Conservation (phyloP, 2,888 invertebrate species). For the Oscheius onirici region DNA sequence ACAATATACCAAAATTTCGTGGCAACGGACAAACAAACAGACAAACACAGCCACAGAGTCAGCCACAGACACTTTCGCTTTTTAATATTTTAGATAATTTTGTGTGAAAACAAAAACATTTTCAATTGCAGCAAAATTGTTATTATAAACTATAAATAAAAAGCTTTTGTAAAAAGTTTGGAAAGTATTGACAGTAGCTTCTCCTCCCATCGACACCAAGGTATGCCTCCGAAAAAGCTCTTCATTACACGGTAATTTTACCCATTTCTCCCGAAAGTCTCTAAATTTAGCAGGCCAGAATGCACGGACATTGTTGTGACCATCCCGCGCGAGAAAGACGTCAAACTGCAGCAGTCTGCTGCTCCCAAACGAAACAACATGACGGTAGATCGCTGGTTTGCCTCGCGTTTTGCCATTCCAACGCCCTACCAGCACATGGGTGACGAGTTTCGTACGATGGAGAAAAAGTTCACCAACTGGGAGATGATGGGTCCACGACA, state of each 20-base stretch:
- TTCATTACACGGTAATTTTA: background rate
- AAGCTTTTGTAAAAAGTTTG: too few relatives aligned
- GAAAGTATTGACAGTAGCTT: background rate
- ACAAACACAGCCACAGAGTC: too few relatives aligned
- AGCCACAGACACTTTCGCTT: too few relatives aligned
- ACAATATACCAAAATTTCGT: too few relatives aligned
- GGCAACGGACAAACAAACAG: too few relatives aligned
- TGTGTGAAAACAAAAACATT: too few relatives aligned
- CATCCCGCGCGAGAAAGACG: too few relatives aligned
- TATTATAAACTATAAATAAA: too few relatives aligned
- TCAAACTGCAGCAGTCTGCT: background rate
- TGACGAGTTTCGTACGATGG: conserved; percentile 22
- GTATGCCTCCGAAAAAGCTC: background rate
- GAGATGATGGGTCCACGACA: background rate
- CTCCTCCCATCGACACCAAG: too few relatives aligned
- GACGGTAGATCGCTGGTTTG: conserved; percentile 26
- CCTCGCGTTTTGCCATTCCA: conserved; percentile 15
- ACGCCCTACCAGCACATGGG: conserved; percentile 6
- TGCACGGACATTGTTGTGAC: too few relatives aligned
- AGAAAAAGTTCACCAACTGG: conserved; percentile 7
- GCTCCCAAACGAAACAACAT: background rate
- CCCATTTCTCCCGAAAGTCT: background rate
- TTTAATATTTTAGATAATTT: too few relatives aligned
- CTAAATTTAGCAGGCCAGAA: background rate
- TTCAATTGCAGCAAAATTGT: too few relatives aligned